A percentile compares a stretch with the other conserved stretches of the same genome.
Conservation (phyloP, 2,113 vertebrate genomes). For the Marmota monax region DNA sequence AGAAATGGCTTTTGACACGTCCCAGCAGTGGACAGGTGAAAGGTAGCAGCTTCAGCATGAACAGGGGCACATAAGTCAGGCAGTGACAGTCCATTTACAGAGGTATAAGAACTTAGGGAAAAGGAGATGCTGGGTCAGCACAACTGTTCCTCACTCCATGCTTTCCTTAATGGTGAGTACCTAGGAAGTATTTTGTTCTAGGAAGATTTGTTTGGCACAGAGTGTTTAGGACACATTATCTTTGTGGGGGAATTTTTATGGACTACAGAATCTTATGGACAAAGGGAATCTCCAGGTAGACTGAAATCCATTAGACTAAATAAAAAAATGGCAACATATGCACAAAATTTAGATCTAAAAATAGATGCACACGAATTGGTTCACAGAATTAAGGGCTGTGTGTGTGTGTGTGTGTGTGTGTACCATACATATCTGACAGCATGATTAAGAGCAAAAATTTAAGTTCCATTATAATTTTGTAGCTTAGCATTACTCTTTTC, state of each 20-base stretch:
- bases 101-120: not conserved
- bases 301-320: slow-evolving; percentile 21
- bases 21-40: not conserved
- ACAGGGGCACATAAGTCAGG: fast-evolving
- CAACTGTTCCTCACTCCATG: fast-evolving
- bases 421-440: not conserved
- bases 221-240: not conserved
- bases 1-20: not conserved
- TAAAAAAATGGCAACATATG: not conserved
- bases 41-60: not conserved
- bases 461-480: not conserved
- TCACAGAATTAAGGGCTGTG: not conserved
- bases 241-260: not conserved
- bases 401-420: not conserved
- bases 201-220: not conserved
- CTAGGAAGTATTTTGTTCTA: not conserved
- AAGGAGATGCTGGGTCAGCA: not conserved
- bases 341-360: not conserved
- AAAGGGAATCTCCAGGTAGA: not conserved
- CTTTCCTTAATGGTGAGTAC: not conserved
- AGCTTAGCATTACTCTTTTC: not conserved
- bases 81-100: fast-evolving
- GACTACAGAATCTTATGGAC: not conserved
- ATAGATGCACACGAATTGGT: not conserved
- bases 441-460: not conserved